These are phyloP conservation scores for Erynnis tages DNA, from an alignment of 2,888 invertebrate species.

Conservation along the genomic window DNA sequence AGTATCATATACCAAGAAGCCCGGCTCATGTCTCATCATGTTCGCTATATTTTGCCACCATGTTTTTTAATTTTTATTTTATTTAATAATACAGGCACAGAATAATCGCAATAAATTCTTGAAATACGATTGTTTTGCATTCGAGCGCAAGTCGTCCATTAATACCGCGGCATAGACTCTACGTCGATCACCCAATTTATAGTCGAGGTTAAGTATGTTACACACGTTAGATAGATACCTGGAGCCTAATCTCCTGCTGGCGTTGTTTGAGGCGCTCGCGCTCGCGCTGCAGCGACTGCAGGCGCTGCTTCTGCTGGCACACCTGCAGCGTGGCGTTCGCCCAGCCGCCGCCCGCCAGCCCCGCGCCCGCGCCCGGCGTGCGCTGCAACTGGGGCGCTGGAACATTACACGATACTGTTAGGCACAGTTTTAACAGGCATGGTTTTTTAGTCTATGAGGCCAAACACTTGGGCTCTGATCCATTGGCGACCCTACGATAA, in stretches of 20 bases:
- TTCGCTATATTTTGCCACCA: too few relatives aligned
- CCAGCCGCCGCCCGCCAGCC: conserved; percentile 81
- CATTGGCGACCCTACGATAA: too few relatives aligned
- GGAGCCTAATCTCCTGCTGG: conserved; percentile 93
- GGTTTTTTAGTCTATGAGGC: too few relatives aligned
- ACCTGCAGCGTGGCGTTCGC: conserved; percentile 83
- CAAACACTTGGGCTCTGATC: too few relatives aligned
- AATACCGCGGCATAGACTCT: background rate
- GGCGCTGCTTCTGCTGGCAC: conserved; percentile 88
- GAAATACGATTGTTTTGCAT: too few relatives aligned
- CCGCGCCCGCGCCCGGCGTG: conserved; percentile 79
- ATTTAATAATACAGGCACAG: too few relatives aligned
- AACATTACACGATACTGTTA: too few relatives aligned
- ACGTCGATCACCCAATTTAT: background rate
- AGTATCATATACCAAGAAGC: too few relatives aligned
- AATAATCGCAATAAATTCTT: too few relatives aligned
- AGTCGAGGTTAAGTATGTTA: background rate
- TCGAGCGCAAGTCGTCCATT: too few relatives aligned
- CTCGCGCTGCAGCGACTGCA: conserved; percentile 93
- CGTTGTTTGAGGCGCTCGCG: conserved; percentile 93
- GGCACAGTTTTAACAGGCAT: background rate
- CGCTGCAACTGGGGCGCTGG: conserved; percentile 81
- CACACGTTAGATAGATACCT: conserved; percentile 75
- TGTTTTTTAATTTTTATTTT: too few relatives aligned
- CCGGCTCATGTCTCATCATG: too few relatives aligned